Percentiles rank a stretch among this genome's conserved stretches.
Conservation (phyloP, 2,113 vertebrate species). For the Colaptes auratus region DNA sequence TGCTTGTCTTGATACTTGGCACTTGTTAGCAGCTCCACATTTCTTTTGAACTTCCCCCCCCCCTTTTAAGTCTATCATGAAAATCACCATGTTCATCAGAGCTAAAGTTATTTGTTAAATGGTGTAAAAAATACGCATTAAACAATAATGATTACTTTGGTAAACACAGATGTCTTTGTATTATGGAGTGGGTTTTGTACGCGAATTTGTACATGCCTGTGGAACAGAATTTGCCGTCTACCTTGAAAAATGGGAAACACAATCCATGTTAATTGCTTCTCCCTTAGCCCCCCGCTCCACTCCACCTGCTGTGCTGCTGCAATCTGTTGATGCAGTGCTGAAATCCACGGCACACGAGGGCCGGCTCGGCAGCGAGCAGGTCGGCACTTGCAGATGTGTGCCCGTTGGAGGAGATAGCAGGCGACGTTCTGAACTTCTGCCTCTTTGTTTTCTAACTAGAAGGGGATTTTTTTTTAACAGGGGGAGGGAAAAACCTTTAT, state of each 20-base stretch:
- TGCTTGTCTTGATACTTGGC: not conserved
- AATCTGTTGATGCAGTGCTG: not conserved
- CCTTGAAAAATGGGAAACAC: constrained; percentile 20
- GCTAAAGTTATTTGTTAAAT: constrained; percentile 71
- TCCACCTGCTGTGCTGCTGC: constrained; percentile 29
- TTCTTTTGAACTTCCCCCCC: not conserved
- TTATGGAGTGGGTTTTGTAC: not conserved
- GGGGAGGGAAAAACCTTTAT: constrained; percentile 54
- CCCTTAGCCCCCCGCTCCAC: not conserved
- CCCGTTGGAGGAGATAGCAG: not conserved
- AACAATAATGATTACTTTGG: constrained; percentile 61
- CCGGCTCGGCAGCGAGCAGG: not conserved
- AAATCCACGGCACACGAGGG: not conserved
- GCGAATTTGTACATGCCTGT: not conserved
- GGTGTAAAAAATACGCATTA: constrained; percentile 58
- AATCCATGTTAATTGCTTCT: not conserved
- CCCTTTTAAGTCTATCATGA: constrained; percentile 9
- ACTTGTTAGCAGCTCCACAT: not conserved
- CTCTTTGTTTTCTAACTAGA: not conserved
- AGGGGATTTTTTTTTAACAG: constrained; percentile 53
- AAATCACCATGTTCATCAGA: constrained; percentile 63
- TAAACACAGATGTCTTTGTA: constrained; percentile 55
- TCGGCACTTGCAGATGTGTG: constrained; percentile 27
- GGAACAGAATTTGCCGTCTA: not conserved
- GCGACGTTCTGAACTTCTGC: constrained; percentile 9